Percentiles rank a stretch among this genome's conserved stretches.
These are phyloP conservation scores for Bradypodion ventrale DNA, from an alignment of 2,797 vertebrate genomes.

Conservation along the genomic window DNA sequence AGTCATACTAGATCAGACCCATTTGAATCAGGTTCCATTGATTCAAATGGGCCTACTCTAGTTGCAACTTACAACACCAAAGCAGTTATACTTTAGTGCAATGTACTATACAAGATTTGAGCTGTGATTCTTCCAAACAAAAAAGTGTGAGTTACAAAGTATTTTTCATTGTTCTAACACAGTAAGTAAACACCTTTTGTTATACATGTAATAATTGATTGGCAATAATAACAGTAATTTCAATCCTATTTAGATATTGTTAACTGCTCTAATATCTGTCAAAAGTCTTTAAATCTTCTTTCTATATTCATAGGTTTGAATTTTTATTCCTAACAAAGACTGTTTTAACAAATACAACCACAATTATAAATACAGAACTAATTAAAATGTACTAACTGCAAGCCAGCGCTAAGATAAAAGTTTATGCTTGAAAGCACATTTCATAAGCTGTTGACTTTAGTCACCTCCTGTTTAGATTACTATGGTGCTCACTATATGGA, in stretches of 20 bases:
- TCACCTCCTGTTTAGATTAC: no score
- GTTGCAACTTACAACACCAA: no score
- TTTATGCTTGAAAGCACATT: no score
- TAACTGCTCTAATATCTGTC: neutral
- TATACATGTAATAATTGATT: neutral
- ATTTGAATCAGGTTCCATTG: no score
- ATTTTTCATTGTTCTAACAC: neutral
- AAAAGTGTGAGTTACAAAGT: no score
- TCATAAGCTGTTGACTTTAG: no score
- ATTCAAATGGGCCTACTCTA: no score
- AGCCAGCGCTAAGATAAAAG: constrained; percentile 7
- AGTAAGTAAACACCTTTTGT: neutral
- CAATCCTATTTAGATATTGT: constrained; percentile 10
- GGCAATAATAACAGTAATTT: neutral
- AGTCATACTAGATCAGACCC: no score
- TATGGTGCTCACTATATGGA: no score
- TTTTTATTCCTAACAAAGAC: constrained; percentile 5
- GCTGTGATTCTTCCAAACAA: no score
- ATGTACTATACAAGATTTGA: no score
- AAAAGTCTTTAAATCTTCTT: constrained; percentile 21
- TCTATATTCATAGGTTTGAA: neutral
- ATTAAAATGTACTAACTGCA: neutral
- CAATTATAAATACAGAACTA: neutral
- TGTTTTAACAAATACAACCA: neutral
- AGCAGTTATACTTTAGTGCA: no score